Conservation (phyloP, 2,113 vertebrate genomes). For the Epinephelus cyanopodus region DNA sequence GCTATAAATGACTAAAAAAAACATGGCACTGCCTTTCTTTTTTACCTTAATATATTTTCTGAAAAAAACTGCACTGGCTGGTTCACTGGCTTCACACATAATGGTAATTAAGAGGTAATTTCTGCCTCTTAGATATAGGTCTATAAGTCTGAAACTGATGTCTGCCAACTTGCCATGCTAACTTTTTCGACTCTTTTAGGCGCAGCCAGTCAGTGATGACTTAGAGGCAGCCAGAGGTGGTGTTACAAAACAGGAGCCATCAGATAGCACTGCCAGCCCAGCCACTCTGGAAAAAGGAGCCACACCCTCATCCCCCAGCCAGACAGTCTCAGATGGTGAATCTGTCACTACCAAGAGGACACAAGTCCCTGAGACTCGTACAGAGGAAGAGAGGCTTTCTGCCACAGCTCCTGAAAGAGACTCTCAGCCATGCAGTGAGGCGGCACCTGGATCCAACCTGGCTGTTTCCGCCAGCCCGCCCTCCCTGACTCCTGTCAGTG, state of each 20-base stretch:
- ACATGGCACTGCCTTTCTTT: neutral
- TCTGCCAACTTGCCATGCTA: neutral
- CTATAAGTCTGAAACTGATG: neutral
- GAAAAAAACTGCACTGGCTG: no score
- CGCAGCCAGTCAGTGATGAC: neutral
- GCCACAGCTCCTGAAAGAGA: neutral
- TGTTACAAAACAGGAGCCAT: fast-evolving
- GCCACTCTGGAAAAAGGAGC: neutral
- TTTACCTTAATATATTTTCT: neutral
- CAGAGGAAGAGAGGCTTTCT: neutral
- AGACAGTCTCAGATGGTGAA: neutral
- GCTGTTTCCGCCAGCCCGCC: fast-evolving
- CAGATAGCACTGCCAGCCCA: neutral
- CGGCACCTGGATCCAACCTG: neutral
- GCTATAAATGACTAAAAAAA: neutral
- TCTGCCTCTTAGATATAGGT: neutral
- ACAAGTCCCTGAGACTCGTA: neutral
- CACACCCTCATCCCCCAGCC: neutral
- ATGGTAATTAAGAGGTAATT: neutral
- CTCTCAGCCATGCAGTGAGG: neutral
- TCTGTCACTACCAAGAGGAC: neutral
- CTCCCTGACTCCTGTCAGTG: neutral
- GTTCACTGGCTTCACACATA: neutral
- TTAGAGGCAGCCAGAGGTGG: neutral
- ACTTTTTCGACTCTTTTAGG: conserved; percentile 17